Evolutionary conservation across 2,888 invertebrate genomes (phyloP).

Genomic region (Scaptomyza parva): DNA sequence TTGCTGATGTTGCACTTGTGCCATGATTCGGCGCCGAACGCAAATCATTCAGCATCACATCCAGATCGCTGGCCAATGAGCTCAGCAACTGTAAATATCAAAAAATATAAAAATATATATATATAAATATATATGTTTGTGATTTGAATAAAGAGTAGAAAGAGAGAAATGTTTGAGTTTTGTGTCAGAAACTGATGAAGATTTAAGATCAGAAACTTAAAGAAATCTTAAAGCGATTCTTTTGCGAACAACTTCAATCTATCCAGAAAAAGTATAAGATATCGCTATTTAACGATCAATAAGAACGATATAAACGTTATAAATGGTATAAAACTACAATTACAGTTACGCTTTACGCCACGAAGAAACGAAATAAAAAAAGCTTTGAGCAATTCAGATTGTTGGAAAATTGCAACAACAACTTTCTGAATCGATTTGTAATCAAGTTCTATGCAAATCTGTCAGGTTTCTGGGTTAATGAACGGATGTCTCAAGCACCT

Average conservation of each 20-base stretch:
- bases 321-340: neutral
- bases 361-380: neutral
- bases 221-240: neutral
- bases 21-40: slow-evolving; percentile 88
- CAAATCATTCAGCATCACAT: slow-evolving; percentile 93
- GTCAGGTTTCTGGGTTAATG: slow-evolving; percentile 68
- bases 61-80: slow-evolving; percentile 92
- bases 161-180: neutral
- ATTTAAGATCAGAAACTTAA: too few relatives aligned
- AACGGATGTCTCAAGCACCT: slow-evolving; percentile 63
- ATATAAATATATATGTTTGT: neutral
- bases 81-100: slow-evolving; percentile 89
- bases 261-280: too few relatives aligned
- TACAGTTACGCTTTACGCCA: too few relatives aligned
- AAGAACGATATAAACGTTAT: too few relatives aligned
- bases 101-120: neutral
- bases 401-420: slow-evolving; percentile 32
- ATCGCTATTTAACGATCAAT: too few relatives aligned
- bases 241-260: too few relatives aligned
- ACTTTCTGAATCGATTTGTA: slow-evolving; percentile 46
- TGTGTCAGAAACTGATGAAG: too few relatives aligned
- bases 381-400: slow-evolving; percentile 1
- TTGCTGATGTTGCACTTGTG: slow-evolving; percentile 55
- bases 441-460: slow-evolving; percentile 56
- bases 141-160: neutral